Percentiles rank a stretch among this genome's conserved stretches.
Evolutionary conservation across 2,797 vertebrate species (phyloP).

Genomic region (Lindbergichthys nudifrons): DNA sequence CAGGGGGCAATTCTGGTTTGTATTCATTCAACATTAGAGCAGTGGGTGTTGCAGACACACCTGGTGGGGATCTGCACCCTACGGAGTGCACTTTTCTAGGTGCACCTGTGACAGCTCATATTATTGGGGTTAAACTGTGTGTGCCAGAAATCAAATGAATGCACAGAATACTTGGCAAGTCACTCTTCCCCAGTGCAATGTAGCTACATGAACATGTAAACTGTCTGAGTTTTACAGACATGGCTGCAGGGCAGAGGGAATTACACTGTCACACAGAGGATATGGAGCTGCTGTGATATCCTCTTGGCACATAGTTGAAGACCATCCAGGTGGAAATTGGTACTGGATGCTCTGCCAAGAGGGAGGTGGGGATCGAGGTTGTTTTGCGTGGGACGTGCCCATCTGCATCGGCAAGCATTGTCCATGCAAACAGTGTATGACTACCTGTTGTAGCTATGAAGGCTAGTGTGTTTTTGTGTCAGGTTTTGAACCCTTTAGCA

Average conservation of each 20-base stretch:
- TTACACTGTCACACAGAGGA: conserved; percentile 95
- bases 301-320: conserved; percentile 96
- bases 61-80: too few species aligned
- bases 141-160: conserved; percentile 81
- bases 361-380: conserved; percentile 74
- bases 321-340: conserved; percentile 90
- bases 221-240: conserved; percentile 96
- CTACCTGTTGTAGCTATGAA: conserved; percentile 67
- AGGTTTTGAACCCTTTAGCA: conserved; percentile 27
- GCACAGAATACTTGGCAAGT: conserved; percentile 86
- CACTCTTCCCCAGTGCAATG: conserved; percentile 81
- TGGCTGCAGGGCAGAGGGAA: conserved; percentile 93
- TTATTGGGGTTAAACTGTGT: conserved; percentile 75
- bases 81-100: too few species aligned
- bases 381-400: conserved; percentile 69
- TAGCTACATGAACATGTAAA: conserved; percentile 93
- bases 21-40: too few species aligned
- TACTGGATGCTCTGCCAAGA: conserved; percentile 76
- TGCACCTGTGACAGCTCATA: conserved; percentile 55
- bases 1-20: too few species aligned
- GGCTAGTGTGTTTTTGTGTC: conserved; percentile 33
- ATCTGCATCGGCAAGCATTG: conserved; percentile 67
- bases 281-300: conserved; percentile 92
- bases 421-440: conserved; percentile 59
- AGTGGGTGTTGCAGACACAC: too few species aligned